Conservation (phyloP, 2,113 vertebrate genomes). For the Melozone crissalis region DNA sequence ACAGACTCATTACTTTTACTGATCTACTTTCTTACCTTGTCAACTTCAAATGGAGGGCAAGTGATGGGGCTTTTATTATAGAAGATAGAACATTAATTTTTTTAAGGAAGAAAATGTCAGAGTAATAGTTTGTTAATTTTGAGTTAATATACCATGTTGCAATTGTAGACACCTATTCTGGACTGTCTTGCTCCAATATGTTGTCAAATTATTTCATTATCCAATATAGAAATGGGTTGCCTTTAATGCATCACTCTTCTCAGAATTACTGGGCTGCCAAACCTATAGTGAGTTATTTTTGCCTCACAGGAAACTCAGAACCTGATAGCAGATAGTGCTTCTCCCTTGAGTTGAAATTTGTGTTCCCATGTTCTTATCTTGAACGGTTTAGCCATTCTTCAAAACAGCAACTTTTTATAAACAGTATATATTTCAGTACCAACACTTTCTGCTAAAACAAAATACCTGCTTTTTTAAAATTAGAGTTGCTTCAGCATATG, state of each 20-base stretch:
- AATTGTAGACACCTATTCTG: not conserved
- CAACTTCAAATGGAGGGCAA: not conserved
- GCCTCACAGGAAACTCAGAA: not conserved
- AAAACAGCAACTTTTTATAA: not conserved
- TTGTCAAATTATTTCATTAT: slow-evolving; percentile 10
- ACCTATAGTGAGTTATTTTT: not conserved
- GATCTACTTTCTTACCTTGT: not conserved
- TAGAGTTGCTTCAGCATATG: not conserved
- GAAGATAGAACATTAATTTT: not conserved
- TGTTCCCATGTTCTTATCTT: not conserved
- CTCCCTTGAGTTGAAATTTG: not conserved
- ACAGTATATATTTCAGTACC: not conserved
- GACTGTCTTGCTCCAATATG: not conserved
- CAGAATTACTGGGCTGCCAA: not conserved
- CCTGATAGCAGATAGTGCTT: not conserved
- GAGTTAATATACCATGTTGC: not conserved
- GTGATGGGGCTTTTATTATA: not conserved
- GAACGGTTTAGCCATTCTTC: not conserved
- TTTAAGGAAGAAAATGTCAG: not conserved
- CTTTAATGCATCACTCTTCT: not conserved
- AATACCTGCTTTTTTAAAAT: not conserved
- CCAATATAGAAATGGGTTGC: not conserved
- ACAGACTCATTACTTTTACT: not conserved
- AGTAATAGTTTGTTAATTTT: not conserved
- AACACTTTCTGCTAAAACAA: not conserved